phyloP scores from a whole-genome alignment of 2,113 vertebrate species.

The western clawed frog (Xenopus tropicalis) region DNA sequence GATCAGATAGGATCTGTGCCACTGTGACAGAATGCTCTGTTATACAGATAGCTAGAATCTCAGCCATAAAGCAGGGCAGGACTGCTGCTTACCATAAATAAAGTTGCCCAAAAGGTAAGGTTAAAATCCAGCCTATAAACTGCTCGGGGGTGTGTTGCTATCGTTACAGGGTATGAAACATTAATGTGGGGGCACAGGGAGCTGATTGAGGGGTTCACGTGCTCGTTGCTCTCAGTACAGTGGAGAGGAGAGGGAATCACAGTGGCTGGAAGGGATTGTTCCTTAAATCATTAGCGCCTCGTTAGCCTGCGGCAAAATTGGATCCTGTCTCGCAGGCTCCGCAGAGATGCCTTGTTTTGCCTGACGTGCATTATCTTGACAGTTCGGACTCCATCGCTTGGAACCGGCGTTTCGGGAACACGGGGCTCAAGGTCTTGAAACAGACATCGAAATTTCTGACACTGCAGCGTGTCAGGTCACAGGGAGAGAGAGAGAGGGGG shows the following conservation, averaged over 20 bases:
- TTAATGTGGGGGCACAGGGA: slow-evolving; percentile 10
- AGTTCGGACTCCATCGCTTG: slow-evolving; percentile 16
- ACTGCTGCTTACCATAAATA: too few relatives aligned
- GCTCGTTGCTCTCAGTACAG: not conserved
- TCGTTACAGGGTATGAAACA: slow-evolving; percentile 11
- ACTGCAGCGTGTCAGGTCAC: slow-evolving; percentile 35
- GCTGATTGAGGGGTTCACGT: not conserved
- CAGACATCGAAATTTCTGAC: slow-evolving; percentile 32
- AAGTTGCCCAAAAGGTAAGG: too few relatives aligned
- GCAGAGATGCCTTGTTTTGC: slow-evolving; percentile 32
- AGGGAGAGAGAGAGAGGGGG: slow-evolving; percentile 5
- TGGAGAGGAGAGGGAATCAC: not conserved
- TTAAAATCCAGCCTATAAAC: not conserved
- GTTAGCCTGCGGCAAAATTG: slow-evolving; percentile 35
- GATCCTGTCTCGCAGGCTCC: slow-evolving; percentile 15
- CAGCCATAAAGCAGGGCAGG: too few relatives aligned
- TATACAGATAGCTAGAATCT: too few relatives aligned
- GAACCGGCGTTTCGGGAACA: slow-evolving; percentile 7
- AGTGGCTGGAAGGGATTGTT: slow-evolving; percentile 27
- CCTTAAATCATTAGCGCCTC: slow-evolving; percentile 33
- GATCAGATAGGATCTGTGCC: too few relatives aligned
- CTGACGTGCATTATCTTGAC: slow-evolving; percentile 40
- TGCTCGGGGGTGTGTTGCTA: slow-evolving; percentile 14
- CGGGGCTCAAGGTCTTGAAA: slow-evolving; percentile 32
- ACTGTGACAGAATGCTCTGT: too few relatives aligned